A percentile compares a stretch with the other conserved stretches of the same genome.
phyloP scores from a whole-genome alignment of 2,797 vertebrate genomes.

The Gadopsis marmoratus region DNA sequence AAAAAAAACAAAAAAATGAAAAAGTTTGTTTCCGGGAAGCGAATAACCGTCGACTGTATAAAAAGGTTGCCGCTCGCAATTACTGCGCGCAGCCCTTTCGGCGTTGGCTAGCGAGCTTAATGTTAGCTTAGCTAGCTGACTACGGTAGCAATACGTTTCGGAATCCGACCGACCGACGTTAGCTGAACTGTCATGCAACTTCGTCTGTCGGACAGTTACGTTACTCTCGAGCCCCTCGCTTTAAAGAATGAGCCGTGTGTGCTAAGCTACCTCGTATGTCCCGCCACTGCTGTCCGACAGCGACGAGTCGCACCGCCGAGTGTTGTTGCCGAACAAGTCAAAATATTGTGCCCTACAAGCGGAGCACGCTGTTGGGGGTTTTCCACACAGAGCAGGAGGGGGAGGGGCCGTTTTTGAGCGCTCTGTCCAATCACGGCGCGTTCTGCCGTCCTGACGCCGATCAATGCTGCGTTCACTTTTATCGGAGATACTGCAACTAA shows the following conservation, averaged over 20 bases:
- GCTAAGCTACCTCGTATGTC: slow-evolving; percentile 15
- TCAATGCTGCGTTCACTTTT: background rate
- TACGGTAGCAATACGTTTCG: slow-evolving; percentile 34
- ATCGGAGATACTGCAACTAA: fast-evolving
- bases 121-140: slow-evolving; percentile 35
- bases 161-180: background rate
- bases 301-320: background rate
- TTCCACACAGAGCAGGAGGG: slow-evolving; percentile 34
- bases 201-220: background rate
- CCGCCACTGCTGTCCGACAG: background rate
- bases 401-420: background rate
- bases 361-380: slow-evolving; percentile 68
- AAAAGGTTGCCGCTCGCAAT: fast-evolving
- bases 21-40: too few species aligned
- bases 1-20: too few species aligned
- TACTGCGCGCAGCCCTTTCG: fast-evolving
- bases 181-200: slow-evolving; percentile 44
- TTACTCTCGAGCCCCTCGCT: fast-evolving
- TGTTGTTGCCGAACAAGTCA: background rate
- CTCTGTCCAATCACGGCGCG: slow-evolving; percentile 62
- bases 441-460: fast-evolving
- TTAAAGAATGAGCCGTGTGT: fast-evolving
- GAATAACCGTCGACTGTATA: fast-evolving
- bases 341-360: slow-evolving; percentile 59
- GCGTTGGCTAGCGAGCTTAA: background rate